These are phyloP conservation scores for Isurus oxyrinchus DNA, from an alignment of 2,113 vertebrate species.

Conservation along the genomic window DNA sequence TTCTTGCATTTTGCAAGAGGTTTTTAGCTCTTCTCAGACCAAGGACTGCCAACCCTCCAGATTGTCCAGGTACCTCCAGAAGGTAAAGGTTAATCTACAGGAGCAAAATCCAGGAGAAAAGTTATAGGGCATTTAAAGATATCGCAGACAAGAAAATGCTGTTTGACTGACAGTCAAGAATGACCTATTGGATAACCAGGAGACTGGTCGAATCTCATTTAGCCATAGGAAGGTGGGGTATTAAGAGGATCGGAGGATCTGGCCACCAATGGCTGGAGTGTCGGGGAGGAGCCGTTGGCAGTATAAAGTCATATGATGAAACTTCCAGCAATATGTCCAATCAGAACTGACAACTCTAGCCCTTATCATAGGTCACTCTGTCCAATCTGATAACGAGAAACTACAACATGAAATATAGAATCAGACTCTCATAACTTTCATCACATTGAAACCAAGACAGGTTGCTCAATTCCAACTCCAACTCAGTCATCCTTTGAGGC, in stretches of 20 bases:
- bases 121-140: not conserved
- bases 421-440: not conserved
- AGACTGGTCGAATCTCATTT: too few relatives aligned
- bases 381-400: not conserved
- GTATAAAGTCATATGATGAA: not conserved
- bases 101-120: not conserved
- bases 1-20: not conserved
- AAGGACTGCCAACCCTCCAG: not conserved
- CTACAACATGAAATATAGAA: not conserved
- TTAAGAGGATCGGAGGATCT: too few relatives aligned
- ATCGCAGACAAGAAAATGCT: not conserved
- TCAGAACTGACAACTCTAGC: not conserved
- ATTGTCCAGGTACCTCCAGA: not conserved
- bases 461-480: not conserved
- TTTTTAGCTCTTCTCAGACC: not conserved
- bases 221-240: not conserved
- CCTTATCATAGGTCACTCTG: not conserved
- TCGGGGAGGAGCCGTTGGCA: not conserved
- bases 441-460: too few relatives aligned
- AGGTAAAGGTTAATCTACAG: not conserved
- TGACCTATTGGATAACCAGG: not conserved
- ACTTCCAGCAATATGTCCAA: not conserved
- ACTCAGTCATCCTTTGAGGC: not conserved
- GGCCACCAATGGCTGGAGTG: not conserved
- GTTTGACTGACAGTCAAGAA: not conserved